phyloP scores from a whole-genome alignment of 2,797 vertebrate species.

The Myoxocephalus aenaeus region DNA sequence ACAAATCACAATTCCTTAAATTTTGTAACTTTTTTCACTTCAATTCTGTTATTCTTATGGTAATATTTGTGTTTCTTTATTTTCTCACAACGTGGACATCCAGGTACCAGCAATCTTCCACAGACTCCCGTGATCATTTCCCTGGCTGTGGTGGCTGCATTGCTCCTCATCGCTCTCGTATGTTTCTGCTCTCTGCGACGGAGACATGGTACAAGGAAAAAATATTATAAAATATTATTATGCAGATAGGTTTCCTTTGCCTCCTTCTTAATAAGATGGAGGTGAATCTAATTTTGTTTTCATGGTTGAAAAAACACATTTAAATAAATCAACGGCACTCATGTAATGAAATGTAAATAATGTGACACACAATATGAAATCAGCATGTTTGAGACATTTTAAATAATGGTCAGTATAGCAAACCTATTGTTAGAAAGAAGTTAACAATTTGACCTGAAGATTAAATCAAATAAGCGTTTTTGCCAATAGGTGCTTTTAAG shows the following conservation, averaged over 20 bases:
- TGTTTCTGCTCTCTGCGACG: constrained; percentile 32
- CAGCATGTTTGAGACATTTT: neutral
- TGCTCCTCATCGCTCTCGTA: constrained; percentile 24
- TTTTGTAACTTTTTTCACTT: neutral
- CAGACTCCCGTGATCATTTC: accelerated
- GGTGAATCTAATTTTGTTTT: neutral
- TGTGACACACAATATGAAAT: neutral
- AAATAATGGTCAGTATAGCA: neutral
- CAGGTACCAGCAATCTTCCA: accelerated
- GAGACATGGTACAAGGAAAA: constrained; percentile 43
- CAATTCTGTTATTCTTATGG: neutral
- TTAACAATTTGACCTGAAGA: neutral
- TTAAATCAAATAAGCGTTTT: neutral
- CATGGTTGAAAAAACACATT: neutral
- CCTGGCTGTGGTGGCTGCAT: neutral
- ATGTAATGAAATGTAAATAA: neutral
- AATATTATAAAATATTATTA: too few relatives aligned
- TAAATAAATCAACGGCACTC: neutral
- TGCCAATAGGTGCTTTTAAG: neutral
- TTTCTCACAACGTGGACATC: accelerated
- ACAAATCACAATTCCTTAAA: neutral
- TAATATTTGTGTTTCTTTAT: neutral
- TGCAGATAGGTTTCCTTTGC: neutral
- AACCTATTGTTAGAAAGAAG: neutral
- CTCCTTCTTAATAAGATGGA: neutral